Conservation (phyloP, 2,888 invertebrate species). For the Periphyllus acericola region DNA sequence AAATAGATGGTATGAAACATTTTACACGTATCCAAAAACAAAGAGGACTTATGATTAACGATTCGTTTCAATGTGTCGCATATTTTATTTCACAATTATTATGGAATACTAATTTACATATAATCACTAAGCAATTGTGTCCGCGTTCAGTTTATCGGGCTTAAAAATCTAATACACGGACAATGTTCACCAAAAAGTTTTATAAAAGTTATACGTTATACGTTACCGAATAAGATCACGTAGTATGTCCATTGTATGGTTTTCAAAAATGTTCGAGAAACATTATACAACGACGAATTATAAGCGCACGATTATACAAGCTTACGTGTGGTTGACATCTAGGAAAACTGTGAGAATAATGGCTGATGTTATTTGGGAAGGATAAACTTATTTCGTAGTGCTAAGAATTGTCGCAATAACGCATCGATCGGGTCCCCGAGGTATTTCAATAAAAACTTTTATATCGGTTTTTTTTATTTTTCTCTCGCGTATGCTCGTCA, state of each 20-base stretch:
- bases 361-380: neutral
- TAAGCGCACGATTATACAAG: neutral
- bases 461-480: neutral
- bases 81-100: no score
- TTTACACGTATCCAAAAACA: no score
- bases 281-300: neutral
- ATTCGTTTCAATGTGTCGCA: no score
- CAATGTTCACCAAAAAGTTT: neutral
- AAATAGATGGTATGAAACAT: no score
- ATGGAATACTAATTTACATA: no score
- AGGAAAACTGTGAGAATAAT: neutral
- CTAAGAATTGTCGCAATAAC: constrained; percentile 1
- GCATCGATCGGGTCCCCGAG: neutral
- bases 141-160: no score
- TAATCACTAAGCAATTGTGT: no score
- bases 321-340: neutral
- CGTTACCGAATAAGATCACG: no score
- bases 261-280: neutral
- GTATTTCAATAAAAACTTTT: neutral
- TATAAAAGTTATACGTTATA: neutral
- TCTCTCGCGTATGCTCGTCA: neutral
- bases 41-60: no score
- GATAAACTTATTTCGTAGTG: neutral
- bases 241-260: no score
- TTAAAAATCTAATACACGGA: neutral